A percentile compares a stretch with the other conserved stretches of the same genome.
These are phyloP conservation scores for Mythimna lalbum DNA, from an alignment of 2,888 invertebrate species.

Conservation along the genomic window DNA sequence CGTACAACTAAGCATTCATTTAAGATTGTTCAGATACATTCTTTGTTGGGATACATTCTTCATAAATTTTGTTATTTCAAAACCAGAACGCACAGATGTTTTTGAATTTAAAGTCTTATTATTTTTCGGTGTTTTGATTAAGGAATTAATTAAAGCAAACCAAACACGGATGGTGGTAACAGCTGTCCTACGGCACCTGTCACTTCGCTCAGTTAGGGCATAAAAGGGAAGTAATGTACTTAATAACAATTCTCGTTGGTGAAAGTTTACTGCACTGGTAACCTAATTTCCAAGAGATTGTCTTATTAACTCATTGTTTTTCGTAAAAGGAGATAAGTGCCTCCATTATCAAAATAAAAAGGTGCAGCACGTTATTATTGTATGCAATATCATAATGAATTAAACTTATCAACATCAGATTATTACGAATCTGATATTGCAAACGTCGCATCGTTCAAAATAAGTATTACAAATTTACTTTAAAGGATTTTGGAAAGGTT, in stretches of 20 bases:
- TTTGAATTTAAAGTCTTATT: neutral
- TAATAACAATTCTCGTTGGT: conserved; percentile 1
- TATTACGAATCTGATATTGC: conserved; percentile 7
- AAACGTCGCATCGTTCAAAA: neutral
- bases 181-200: conserved; percentile 44
- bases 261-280: conserved; percentile 15
- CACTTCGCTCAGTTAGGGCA: conserved; percentile 8
- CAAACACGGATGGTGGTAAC: conserved; percentile 7
- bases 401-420: conserved; percentile 31
- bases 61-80: conserved; percentile 5
- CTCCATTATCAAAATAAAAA: conserved; percentile 22
- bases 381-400: conserved; percentile 7
- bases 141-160: conserved; percentile 23
- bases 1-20: conserved; percentile 47
- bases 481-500: conserved; percentile 10
- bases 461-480: neutral
- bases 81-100: conserved; percentile 2
- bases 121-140: conserved; percentile 8
- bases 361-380: conserved; percentile 22
- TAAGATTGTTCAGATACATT: conserved; percentile 32
- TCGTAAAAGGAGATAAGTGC: conserved; percentile 13
- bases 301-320: conserved; percentile 10
- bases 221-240: conserved; percentile 2
- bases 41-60: conserved; percentile 20
- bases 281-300: conserved; percentile 18